Evolutionary conservation across 2,113 vertebrate species (phyloP).

Genomic region (Choloepus hoffmanni): DNA sequence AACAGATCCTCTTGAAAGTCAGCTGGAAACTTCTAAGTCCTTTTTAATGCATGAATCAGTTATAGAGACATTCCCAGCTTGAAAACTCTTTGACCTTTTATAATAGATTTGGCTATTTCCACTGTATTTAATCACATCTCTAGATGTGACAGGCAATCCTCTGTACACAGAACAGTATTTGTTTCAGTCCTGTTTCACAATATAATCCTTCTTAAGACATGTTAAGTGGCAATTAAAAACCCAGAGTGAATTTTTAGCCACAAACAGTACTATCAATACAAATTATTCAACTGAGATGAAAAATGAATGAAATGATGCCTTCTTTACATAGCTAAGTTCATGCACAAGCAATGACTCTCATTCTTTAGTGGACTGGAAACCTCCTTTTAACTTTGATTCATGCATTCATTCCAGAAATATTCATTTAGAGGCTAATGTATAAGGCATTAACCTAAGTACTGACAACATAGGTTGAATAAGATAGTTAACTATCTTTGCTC

Average conservation of each 20-base stretch:
- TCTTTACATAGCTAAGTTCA: not conserved
- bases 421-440: not conserved
- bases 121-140: not conserved
- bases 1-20: not conserved
- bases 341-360: not conserved
- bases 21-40: not conserved
- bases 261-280: not conserved
- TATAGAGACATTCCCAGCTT: not conserved
- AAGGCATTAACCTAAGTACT: not conserved
- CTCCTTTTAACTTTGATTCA: not conserved
- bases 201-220: not conserved
- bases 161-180: not conserved
- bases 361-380: not conserved
- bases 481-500: not conserved
- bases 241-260: not conserved
- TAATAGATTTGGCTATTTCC: constrained; percentile 15
- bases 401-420: not conserved
- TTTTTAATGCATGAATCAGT: not conserved
- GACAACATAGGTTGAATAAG: not conserved
- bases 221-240: constrained; percentile 27
- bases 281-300: not conserved
- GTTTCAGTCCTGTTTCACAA: not conserved
- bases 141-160: not conserved
- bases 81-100: not conserved
- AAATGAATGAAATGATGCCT: not conserved